phyloP scores from a whole-genome alignment of 1,140 invertebrate genomes.

The Euschistus heros region DNA sequence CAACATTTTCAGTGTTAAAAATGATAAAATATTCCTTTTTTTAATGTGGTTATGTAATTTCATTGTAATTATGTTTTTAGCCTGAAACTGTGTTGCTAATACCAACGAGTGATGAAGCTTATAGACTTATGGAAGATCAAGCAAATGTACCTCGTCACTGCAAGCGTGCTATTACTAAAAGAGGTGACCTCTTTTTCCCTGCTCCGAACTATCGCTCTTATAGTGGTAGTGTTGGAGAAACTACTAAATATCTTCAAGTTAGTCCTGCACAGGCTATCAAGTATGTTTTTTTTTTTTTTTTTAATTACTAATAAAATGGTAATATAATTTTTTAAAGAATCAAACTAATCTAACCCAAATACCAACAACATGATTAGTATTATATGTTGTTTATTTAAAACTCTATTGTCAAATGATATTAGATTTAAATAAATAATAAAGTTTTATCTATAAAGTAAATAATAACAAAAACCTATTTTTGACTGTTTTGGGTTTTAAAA shows the following conservation, averaged over 20 bases:
- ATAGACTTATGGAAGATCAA: constrained; percentile 45
- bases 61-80: background rate
- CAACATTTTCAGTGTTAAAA: no score
- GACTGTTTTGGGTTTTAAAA: no score
- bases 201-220: constrained; percentile 26
- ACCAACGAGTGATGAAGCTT: constrained; percentile 48
- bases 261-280: constrained; percentile 13
- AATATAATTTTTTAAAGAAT: no score
- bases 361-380: no score
- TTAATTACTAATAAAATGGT: no score
- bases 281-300: background rate
- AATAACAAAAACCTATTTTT: no score
- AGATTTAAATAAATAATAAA: no score
- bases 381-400: no score
- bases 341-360: background rate
- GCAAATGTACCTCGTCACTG: constrained; percentile 42
- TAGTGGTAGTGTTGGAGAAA: background rate
- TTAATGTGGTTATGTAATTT: no score
- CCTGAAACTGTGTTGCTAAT: constrained; percentile 60
- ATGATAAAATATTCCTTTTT: no score
- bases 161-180: constrained; percentile 17
- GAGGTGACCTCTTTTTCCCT: constrained; percentile 19
- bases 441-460: no score
- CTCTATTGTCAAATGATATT: no score
- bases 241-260: constrained; percentile 26